Percentiles rank a stretch among this genome's conserved stretches.
Evolutionary conservation across 2,888 invertebrate genomes (phyloP).

Genomic region (Oxytorus armatus): DNA sequence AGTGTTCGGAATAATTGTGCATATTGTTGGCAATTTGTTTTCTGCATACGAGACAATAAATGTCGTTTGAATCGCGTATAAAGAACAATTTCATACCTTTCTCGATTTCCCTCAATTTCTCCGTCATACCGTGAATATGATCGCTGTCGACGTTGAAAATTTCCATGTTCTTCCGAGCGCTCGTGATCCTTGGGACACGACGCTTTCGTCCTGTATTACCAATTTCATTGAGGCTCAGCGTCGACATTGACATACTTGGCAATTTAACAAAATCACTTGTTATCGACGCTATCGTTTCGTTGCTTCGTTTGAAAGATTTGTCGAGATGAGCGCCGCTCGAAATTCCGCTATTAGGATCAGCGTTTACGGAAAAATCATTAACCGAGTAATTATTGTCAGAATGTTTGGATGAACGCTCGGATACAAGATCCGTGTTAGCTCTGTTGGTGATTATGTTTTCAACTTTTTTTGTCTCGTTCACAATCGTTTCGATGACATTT

Average conservation of each 20-base stretch:
- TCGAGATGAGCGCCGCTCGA: too few relatives aligned
- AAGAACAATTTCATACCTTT: conserved; percentile 26
- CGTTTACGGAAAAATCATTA: neutral
- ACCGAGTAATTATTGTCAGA: neutral
- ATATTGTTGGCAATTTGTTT: conserved; percentile 62
- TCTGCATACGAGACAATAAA: conserved; percentile 74
- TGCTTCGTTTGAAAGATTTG: neutral
- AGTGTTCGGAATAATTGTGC: conserved; percentile 72
- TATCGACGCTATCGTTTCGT: neutral
- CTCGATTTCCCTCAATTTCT: conserved; percentile 30
- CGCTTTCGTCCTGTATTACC: neutral
- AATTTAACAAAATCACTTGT: neutral
- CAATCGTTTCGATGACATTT: neutral
- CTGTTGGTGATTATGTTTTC: too few relatives aligned
- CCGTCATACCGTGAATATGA: conserved; percentile 52
- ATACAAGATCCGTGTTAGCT: too few relatives aligned
- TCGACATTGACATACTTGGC: conserved; percentile 1
- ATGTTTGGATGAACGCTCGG: too few relatives aligned
- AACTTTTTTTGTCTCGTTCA: neutral
- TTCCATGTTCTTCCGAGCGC: neutral
- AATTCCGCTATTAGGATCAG: too few relatives aligned
- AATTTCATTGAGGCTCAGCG: conserved; percentile 13
- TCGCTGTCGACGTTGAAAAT: conserved; percentile 6
- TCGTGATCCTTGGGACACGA: neutral
- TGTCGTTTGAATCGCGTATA: neutral